Evolutionary conservation across 2,797 vertebrate species (phyloP).

Genomic region (Loris lydekkerianus): DNA sequence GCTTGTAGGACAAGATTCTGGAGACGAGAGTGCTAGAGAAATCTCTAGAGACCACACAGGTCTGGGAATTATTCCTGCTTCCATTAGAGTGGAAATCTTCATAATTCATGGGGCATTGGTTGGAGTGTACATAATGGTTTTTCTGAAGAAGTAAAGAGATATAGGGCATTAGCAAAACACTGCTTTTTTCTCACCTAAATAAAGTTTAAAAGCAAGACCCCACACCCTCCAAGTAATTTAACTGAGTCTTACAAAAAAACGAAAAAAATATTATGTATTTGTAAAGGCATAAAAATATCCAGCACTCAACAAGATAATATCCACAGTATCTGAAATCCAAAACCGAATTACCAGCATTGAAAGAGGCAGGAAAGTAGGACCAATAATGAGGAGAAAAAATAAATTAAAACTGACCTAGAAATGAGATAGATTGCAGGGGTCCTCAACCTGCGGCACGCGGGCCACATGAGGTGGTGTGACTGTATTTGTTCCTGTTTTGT

Average conservation of each 20-base stretch:
- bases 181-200: not conserved
- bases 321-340: not conserved
- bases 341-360: constrained; percentile 35
- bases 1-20: not conserved
- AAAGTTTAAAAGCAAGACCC: constrained; percentile 25
- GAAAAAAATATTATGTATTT: constrained; percentile 44
- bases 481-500: no score
- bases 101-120: not conserved
- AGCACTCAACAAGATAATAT: constrained; percentile 33
- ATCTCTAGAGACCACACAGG: not conserved
- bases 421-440: not conserved
- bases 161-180: not conserved
- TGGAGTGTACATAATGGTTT: not conserved
- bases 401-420: constrained; percentile 49
- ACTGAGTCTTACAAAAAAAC: not conserved
- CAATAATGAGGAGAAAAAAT: constrained; percentile 7
- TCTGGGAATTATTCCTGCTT: not conserved
- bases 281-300: constrained; percentile 7
- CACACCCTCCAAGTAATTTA: constrained; percentile 30
- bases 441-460: no score
- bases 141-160: not conserved
- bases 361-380: not conserved
- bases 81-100: not conserved
- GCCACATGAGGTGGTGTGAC: no score
- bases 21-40: not conserved